phyloP scores from a whole-genome alignment of 2,113 vertebrate genomes.

The Phrynosoma blainvillii region DNA sequence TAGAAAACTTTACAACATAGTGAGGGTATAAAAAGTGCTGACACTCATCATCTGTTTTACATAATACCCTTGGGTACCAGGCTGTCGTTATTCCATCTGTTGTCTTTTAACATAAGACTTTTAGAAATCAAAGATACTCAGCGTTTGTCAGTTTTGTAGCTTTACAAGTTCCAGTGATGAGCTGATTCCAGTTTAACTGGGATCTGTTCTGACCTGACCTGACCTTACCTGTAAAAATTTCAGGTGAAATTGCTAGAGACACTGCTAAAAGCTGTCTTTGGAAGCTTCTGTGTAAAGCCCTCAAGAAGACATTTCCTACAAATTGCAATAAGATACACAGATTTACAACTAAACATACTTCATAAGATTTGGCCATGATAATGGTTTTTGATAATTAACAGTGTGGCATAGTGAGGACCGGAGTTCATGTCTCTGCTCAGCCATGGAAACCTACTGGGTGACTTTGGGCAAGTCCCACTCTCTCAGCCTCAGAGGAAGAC shows the following conservation, averaged over 20 bases:
- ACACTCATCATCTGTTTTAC: slow-evolving; percentile 17
- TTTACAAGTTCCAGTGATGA: background rate
- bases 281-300: too few species aligned
- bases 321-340: too few species aligned
- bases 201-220: background rate
- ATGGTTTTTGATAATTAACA: too few species aligned
- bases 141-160: background rate
- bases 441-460: too few species aligned
- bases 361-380: too few species aligned
- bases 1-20: background rate
- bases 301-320: too few species aligned
- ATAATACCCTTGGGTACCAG: slow-evolving; percentile 2
- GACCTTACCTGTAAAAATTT: too few species aligned
- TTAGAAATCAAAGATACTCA: background rate
- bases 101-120: background rate
- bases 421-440: too few species aligned
- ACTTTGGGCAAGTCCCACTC: too few species aligned
- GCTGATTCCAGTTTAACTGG: background rate
- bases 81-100: slow-evolving; percentile 17
- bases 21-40: slow-evolving; percentile 15
- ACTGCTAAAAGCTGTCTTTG: background rate
- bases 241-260: background rate
- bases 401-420: too few species aligned
- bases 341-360: too few species aligned
- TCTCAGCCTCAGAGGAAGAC: too few species aligned